phyloP scores from a whole-genome alignment of 1,140 invertebrate species.

The Lepidurus arcticus region DNA sequence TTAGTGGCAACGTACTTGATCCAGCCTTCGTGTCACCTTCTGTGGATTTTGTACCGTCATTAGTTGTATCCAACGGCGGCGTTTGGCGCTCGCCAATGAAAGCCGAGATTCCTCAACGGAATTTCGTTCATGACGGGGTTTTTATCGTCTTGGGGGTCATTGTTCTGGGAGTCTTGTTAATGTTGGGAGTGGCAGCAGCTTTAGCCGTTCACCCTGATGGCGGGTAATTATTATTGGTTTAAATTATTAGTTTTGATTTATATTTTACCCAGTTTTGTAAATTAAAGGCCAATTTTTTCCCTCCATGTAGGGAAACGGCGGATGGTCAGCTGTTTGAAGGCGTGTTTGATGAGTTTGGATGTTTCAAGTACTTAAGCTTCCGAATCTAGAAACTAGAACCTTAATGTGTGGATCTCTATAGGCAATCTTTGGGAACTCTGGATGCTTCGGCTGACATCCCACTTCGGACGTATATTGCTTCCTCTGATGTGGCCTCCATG shows the following conservation, averaged over 20 bases:
- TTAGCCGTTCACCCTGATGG: conserved; percentile 70
- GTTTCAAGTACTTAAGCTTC: not conserved
- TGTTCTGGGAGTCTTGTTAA: conserved; percentile 58
- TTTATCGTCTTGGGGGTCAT: conserved; percentile 65
- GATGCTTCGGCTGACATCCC: not conserved
- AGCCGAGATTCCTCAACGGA: conserved; percentile 57
- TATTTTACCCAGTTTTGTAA: not conserved
- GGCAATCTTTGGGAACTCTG: conserved; percentile 4
- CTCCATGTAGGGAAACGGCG: conserved; percentile 6
- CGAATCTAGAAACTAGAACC: not conserved
- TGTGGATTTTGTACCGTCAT: not conserved
- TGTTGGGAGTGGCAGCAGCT: conserved; percentile 60
- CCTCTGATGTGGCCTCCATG: not conserved
- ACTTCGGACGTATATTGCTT: not conserved
- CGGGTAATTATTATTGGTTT: conserved; percentile 57
- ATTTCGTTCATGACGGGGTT: conserved; percentile 62
- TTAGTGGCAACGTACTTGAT: not conserved
- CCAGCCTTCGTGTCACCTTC: not conserved
- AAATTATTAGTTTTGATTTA: not conserved
- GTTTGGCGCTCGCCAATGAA: conserved; percentile 54
- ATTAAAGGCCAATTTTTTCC: not conserved
- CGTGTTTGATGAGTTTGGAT: conserved; percentile 31
- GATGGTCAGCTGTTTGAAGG: conserved; percentile 32
- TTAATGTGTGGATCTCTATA: not conserved
- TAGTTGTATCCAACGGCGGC: conserved; percentile 27